Percentiles rank a stretch among this genome's conserved stretches.
These are phyloP conservation scores for Netelia melanura DNA, from an alignment of 2,888 invertebrate species.

Conservation along the genomic window DNA sequence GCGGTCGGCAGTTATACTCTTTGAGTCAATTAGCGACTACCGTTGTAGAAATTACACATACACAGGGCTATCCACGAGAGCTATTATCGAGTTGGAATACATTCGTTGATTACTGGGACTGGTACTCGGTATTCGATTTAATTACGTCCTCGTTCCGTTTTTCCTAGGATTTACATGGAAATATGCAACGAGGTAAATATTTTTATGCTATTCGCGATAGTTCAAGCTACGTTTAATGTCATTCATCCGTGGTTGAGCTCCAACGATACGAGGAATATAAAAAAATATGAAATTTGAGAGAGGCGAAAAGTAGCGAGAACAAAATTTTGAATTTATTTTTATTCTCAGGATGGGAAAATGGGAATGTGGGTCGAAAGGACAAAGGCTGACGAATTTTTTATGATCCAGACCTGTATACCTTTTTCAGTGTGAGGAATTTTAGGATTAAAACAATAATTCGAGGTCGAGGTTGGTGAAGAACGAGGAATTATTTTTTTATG, in stretches of 20 bases:
- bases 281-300: background rate
- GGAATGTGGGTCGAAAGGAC: too few relatives aligned
- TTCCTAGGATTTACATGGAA: constrained; percentile 65
- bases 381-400: too few relatives aligned
- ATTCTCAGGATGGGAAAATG: background rate
- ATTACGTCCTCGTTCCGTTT: constrained; percentile 74
- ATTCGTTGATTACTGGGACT: constrained; percentile 53
- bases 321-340: background rate
- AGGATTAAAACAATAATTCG: background rate
- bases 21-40: constrained; percentile 44
- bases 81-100: constrained; percentile 46
- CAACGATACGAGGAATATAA: background rate
- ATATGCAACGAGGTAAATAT: constrained; percentile 55
- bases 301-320: background rate
- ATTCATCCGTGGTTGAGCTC: constrained; percentile 12
- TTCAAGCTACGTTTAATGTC: constrained; percentile 19
- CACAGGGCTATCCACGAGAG: constrained; percentile 16
- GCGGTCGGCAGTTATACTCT: constrained; percentile 28
- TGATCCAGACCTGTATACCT: too few relatives aligned
- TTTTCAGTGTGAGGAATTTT: too few relatives aligned
- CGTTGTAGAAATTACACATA: constrained; percentile 3
- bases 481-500: too few relatives aligned
- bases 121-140: constrained; percentile 62
- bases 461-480: constrained; percentile 1
- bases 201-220: constrained; percentile 24